These are phyloP conservation scores for Amblyraja radiata DNA, from an alignment of 2,797 vertebrate species.

Conservation along the genomic window DNA sequence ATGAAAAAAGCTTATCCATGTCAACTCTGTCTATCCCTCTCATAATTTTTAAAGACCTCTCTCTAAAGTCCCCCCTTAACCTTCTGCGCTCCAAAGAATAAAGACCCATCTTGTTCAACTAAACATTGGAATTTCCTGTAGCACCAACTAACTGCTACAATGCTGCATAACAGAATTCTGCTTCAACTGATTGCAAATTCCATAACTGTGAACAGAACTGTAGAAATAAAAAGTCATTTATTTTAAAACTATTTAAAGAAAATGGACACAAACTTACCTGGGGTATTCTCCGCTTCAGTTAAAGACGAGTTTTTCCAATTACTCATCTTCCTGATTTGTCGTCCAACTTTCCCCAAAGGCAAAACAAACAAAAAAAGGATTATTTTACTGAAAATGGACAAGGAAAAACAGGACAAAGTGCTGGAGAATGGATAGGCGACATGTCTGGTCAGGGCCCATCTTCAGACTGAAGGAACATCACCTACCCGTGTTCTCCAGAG, in stretches of 20 bases:
- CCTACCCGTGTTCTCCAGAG: no score
- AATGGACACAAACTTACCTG: not conserved
- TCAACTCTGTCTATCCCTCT: no score
- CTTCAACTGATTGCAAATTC: not conserved
- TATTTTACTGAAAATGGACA: not conserved
- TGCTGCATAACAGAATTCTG: not conserved
- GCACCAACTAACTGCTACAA: not conserved
- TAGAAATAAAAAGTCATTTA: not conserved
- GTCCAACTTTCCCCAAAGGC: no score
- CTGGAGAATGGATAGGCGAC: not conserved
- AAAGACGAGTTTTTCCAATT: not conserved
- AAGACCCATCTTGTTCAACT: no score
- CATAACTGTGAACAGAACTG: not conserved
- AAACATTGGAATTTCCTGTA: no score
- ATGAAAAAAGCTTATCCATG: no score
- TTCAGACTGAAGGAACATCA: no score
- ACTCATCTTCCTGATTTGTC: not conserved
- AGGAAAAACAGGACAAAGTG: not conserved
- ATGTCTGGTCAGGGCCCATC: no score
- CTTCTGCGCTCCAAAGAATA: no score
- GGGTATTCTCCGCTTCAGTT: not conserved
- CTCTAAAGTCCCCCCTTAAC: no score
- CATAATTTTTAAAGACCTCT: no score
- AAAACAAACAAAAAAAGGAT: not conserved
- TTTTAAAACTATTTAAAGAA: not conserved